phyloP scores from a whole-genome alignment of 2,797 vertebrate genomes.

The Linurgus olivaceus region DNA sequence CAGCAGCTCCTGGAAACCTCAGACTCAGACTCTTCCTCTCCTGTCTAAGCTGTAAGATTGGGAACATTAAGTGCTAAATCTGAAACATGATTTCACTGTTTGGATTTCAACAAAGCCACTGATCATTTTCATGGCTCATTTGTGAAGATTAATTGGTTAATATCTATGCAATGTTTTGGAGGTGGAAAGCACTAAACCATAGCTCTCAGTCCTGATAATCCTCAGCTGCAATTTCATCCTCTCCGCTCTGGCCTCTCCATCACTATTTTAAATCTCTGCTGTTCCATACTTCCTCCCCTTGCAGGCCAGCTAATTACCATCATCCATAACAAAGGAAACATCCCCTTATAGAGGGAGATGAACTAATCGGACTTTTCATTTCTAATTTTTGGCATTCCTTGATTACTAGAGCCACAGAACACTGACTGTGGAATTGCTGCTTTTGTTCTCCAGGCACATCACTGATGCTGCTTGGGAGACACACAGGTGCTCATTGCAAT shows the following conservation, averaged over 20 bases:
- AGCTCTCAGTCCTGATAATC: not conserved
- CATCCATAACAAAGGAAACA: not conserved
- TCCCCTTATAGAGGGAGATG: not conserved
- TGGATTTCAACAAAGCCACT: slow-evolving; percentile 25
- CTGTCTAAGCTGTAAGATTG: not conserved
- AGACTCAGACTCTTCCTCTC: not conserved
- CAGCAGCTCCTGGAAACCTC: not conserved
- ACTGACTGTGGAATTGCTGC: not conserved
- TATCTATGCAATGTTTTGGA: slow-evolving; percentile 19
- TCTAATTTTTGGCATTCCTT: not conserved
- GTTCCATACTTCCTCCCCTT: not conserved
- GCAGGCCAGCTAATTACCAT: not conserved
- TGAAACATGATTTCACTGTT: slow-evolving; percentile 3
- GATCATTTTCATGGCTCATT: slow-evolving; percentile 52
- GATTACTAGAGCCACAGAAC: not conserved
- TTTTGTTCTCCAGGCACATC: not conserved
- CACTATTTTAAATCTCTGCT: slow-evolving; percentile 27
- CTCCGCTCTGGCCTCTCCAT: not conserved
- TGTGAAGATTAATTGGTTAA: slow-evolving; percentile 41
- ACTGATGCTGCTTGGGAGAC: not conserved
- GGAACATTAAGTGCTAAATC: not conserved
- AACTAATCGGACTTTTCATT: not conserved
- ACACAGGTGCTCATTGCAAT: not conserved
- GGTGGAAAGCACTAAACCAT: not conserved
- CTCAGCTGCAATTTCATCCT: not conserved